phyloP scores from a whole-genome alignment of 2,888 invertebrate species.

The Caenorhabditis panamensis region DNA sequence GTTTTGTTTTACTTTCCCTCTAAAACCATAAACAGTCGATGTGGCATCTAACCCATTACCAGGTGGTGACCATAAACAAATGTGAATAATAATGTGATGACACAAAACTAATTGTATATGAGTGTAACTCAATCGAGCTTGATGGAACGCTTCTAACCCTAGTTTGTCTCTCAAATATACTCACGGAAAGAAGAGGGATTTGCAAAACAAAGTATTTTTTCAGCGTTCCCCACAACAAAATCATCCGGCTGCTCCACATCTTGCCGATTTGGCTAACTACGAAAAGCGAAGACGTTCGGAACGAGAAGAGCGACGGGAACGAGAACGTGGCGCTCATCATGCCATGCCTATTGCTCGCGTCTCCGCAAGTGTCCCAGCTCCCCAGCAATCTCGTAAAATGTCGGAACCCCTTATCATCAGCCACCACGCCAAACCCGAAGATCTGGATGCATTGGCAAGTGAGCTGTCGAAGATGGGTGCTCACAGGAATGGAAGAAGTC shows the following conservation, averaged over 20 bases:
- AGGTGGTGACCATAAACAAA: slow-evolving; percentile 3
- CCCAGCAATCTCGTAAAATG: slow-evolving; percentile 77
- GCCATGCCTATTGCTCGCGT: slow-evolving; percentile 67
- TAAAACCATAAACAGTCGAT: slow-evolving; percentile 34
- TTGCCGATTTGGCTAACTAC: slow-evolving; percentile 78
- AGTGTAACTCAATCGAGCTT: neutral
- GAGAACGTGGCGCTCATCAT: slow-evolving; percentile 60
- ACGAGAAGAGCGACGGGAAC: slow-evolving; percentile 64
- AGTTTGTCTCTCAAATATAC: neutral
- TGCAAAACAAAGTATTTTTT: slow-evolving; percentile 27
- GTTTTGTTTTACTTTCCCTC: slow-evolving; percentile 37
- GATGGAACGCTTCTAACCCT: neutral
- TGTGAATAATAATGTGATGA: neutral
- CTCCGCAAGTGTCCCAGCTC: slow-evolving; percentile 64
- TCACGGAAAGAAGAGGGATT: neutral
- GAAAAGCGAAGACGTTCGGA: slow-evolving; percentile 66
- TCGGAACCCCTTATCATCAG: slow-evolving; percentile 78
- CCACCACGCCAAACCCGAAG: slow-evolving; percentile 83
- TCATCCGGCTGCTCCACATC: slow-evolving; percentile 80
- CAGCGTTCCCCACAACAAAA: slow-evolving; percentile 71
- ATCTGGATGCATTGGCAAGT: slow-evolving; percentile 95
- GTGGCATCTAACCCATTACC: slow-evolving; percentile 23
- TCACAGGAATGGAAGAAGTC: slow-evolving; percentile 51
- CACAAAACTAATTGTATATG: neutral
- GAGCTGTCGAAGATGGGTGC: slow-evolving; percentile 93